phyloP scores from a whole-genome alignment of 2,797 vertebrate genomes.

The Pteronotus mesoamericanus region DNA sequence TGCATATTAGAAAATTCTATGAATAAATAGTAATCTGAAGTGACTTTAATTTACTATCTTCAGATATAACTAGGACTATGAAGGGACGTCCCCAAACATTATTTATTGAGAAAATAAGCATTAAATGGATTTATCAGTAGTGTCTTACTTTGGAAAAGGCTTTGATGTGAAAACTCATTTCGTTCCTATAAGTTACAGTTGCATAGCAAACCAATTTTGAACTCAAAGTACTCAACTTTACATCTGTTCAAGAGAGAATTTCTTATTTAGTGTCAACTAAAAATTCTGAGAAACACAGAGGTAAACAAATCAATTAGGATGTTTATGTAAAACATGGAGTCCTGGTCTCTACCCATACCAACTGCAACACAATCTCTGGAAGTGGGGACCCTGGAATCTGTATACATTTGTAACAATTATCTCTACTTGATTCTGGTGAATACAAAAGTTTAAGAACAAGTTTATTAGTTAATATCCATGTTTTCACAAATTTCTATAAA shows the following conservation, averaged over 20 bases:
- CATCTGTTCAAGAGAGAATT: conserved; percentile 12
- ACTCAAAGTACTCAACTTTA: conserved; percentile 31
- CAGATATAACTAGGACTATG: neutral
- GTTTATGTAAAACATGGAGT: conserved; percentile 1
- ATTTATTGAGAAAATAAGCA: conserved; percentile 46
- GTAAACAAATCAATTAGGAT: neutral
- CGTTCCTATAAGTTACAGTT: neutral
- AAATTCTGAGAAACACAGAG: neutral
- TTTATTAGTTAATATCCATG: neutral
- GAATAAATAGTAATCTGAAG: conserved; percentile 24
- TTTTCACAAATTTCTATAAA: neutral
- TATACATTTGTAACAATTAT: neutral
- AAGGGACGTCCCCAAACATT: neutral
- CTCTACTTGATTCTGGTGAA: neutral
- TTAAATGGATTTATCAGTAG: conserved; percentile 35
- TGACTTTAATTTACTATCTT: conserved; percentile 14
- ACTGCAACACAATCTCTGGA: neutral
- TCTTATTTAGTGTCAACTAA: neutral
- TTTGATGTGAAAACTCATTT: conserved; percentile 29
- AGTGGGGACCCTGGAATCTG: neutral
- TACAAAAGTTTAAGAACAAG: conserved; percentile 25
- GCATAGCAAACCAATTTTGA: conserved; percentile 5
- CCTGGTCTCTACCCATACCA: neutral
- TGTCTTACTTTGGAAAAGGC: neutral
- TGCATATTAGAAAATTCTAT: conserved; percentile 9